phyloP scores from a whole-genome alignment of 2,113 vertebrate genomes.

The Echinops telfairi region DNA sequence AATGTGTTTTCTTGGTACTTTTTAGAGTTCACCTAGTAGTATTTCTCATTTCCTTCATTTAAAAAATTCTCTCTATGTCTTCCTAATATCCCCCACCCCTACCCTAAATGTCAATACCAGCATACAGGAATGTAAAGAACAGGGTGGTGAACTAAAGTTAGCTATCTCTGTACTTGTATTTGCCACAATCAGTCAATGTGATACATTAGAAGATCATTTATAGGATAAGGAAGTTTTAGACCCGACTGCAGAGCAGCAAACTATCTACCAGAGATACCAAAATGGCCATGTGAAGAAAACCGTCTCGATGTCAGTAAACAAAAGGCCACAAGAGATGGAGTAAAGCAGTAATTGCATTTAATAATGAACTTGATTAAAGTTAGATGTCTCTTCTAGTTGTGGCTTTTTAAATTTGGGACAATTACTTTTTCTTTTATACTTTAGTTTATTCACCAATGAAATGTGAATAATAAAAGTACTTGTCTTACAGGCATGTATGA shows the following conservation, averaged over 20 bases:
- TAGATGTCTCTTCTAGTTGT: neutral
- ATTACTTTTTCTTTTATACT: neutral
- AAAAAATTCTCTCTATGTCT: neutral
- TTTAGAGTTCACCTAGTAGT: neutral
- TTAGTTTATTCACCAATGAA: neutral
- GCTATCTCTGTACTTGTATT: neutral
- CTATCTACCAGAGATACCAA: neutral
- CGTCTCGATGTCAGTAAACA: neutral
- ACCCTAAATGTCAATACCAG: conserved; percentile 2
- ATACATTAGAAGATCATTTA: neutral
- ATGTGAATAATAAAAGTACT: neutral
- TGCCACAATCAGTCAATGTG: neutral
- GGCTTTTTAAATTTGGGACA: neutral
- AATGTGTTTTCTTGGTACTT: neutral
- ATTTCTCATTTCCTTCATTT: conserved; percentile 31
- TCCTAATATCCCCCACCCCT: neutral
- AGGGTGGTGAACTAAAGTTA: neutral
- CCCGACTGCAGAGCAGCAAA: neutral
- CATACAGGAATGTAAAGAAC: neutral
- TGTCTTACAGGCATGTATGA: neutral
- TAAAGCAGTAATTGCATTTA: neutral
- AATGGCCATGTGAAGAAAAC: neutral
- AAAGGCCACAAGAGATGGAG: neutral
- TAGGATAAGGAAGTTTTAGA: neutral
- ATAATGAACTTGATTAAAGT: neutral